Evolutionary conservation across 2,113 vertebrate species (phyloP).

Genomic region (Haemorhous mexicanus): DNA sequence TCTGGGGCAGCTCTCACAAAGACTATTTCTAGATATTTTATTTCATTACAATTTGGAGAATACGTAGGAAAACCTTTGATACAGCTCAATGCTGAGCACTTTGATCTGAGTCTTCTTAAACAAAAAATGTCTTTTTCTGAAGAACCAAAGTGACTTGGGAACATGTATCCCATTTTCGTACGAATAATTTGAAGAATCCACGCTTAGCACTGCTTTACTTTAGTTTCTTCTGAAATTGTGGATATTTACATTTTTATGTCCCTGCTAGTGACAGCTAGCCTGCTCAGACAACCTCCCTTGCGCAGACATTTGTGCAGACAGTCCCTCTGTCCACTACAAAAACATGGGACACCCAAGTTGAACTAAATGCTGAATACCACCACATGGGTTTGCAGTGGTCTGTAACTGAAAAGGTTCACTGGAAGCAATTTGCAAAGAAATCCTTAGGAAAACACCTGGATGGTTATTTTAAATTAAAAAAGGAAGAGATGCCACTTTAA

Average conservation of each 20-base stretch:
- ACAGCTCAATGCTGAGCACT: neutral
- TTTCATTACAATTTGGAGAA: neutral
- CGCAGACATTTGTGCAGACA: neutral
- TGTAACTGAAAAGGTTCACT: conserved; percentile 79
- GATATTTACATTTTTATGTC: neutral
- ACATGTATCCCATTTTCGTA: neutral
- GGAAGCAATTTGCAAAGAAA: conserved; percentile 82
- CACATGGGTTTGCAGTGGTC: conserved; percentile 77
- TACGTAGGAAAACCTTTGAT: neutral
- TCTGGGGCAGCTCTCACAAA: neutral
- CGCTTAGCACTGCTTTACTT: neutral
- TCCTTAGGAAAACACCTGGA: conserved; percentile 83
- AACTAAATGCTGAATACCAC: conserved; percentile 70
- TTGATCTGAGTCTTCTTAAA: neutral
- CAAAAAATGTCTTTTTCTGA: neutral
- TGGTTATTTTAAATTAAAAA: conserved; percentile 80
- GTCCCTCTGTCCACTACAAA: conserved; percentile 60
- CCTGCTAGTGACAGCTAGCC: neutral
- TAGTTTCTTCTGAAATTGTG: neutral
- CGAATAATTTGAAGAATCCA: neutral
- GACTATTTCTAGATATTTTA: neutral
- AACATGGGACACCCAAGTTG: conserved; percentile 79
- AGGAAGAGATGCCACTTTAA: conserved; percentile 81
- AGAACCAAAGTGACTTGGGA: neutral
- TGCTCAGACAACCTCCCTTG: neutral